Evolutionary conservation across 2,888 invertebrate genomes (phyloP), one percentile per base, ranked within the genome.

Genomic region (Tachina grossa): DNA sequence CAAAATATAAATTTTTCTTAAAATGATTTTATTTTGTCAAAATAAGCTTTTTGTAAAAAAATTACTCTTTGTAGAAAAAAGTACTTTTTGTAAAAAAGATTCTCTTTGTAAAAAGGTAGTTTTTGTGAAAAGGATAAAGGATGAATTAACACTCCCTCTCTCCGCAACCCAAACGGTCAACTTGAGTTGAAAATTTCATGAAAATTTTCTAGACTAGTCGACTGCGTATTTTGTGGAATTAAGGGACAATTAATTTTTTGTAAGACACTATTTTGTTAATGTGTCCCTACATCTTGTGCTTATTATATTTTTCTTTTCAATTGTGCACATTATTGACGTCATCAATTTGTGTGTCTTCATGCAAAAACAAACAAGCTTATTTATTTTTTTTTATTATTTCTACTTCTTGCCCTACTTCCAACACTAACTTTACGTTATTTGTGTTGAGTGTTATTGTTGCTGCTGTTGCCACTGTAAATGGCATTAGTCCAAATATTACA

Each of bases 321-420:
- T 80, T 57, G 63, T 72, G 79, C 76, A 85, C 49, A 76, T 57
- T 68, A 86, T 86, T 86, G 86, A 86, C 86, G 86, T 86, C 86
- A 86, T 84, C 65, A 84, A 63, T 83, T 51, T 72, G 63, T 76
- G 43, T 83, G 79, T 71, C 79, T 85, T 79, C 76, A 57, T 83
- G 79, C 53, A 61, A 79, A 83, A 76, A 6, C 4, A 31, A 31
- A 66, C 76, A 31, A 31, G 63, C 76, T 83, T 78, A 75, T 82
- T 79, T 72, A 72, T 80, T 71, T 80, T 57, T 57, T 47, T 39
- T 47, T 49, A 47, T 79, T 31, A 39, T 80, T 80, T 72, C 65
- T 49, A 47, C 57, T 80, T 53, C 55, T 45, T 79, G 47, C 19
- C 47, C 72, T 57, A 61, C 45, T 53, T 16, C 1, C 5, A 31